A percentile compares a stretch with the other conserved stretches of the same genome.
Evolutionary conservation across 2,113 vertebrate genomes (phyloP).

Genomic region (Periophthalmus modestus): DNA sequence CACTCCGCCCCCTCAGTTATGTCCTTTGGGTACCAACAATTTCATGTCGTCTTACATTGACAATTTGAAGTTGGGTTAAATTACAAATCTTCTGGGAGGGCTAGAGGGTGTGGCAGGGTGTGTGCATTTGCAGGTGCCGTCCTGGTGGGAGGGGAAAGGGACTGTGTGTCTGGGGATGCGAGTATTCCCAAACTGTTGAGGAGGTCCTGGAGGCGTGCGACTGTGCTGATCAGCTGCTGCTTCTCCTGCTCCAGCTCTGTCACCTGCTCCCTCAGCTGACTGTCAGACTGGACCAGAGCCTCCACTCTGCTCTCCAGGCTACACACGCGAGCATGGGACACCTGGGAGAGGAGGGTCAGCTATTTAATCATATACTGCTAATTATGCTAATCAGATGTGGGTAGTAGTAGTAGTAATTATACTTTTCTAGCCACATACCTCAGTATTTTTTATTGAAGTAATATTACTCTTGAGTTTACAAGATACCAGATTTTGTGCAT

Average conservation of each 20-base stretch:
- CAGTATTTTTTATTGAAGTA: too few relatives aligned
- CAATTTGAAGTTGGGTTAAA: background rate
- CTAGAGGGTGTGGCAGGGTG: constrained; percentile 18
- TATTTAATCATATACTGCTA: background rate
- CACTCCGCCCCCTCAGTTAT: background rate
- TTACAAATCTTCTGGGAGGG: constrained; percentile 31
- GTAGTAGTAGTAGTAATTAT: too few relatives aligned
- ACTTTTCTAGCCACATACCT: too few relatives aligned
- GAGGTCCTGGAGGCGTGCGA: constrained; percentile 75
- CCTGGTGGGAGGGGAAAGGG: constrained; percentile 14
- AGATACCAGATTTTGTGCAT: too few relatives aligned
- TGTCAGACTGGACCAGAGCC: constrained; percentile 79
- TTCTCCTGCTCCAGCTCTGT: constrained; percentile 83
- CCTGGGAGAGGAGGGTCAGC: constrained; percentile 64
- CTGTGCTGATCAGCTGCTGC: constrained; percentile 74
- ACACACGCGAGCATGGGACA: constrained; percentile 87
- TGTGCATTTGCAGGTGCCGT: background rate
- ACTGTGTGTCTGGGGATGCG: constrained; percentile 19
- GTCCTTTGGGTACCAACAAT: constrained; percentile 13
- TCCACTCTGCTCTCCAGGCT: constrained; percentile 85
- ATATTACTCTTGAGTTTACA: too few relatives aligned
- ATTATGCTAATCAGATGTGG: background rate
- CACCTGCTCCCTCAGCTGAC: constrained; percentile 80
- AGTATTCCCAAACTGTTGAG: constrained; percentile 49
- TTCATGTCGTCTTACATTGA: background rate